Percentiles rank a stretch among this genome's conserved stretches.
phyloP scores from a whole-genome alignment of 2,797 vertebrate species.

The Hoplostethus atlanticus region DNA sequence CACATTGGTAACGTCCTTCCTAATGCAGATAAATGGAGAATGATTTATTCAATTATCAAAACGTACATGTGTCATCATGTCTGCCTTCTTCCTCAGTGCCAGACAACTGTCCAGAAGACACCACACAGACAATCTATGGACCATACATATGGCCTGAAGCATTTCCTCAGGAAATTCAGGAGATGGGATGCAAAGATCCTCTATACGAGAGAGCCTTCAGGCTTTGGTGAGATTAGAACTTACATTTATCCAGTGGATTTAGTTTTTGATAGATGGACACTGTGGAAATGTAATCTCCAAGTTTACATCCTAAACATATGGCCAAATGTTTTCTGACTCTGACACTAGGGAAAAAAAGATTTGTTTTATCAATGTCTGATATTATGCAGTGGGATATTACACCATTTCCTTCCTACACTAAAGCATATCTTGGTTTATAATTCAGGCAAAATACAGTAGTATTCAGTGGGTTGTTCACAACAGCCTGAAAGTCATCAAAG shows the following conservation, averaged over 20 bases:
- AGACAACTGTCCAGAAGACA: conserved; percentile 73
- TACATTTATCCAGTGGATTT: neutral
- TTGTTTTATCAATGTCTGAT: neutral
- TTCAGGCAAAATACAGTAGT: neutral
- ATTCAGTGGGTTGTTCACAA: conserved; percentile 7
- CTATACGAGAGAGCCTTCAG: conserved; percentile 59
- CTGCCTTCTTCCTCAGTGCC: conserved; percentile 67
- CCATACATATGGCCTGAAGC: conserved; percentile 76
- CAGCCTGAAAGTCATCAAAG: neutral
- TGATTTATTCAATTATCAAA: neutral
- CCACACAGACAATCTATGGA: conserved; percentile 68
- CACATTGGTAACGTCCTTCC: conserved; percentile 66
- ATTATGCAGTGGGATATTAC: neutral
- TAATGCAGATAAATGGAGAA: neutral
- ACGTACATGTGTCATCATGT: neutral
- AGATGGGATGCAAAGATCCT: conserved; percentile 67
- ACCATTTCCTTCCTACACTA: neutral
- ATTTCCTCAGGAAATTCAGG: conserved; percentile 63
- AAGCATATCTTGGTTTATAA: conserved; percentile 3
- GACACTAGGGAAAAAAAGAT: neutral
- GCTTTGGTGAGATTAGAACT: conserved; percentile 78
- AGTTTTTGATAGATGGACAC: conserved; percentile 1
- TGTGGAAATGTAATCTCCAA: neutral
- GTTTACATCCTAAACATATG: neutral
- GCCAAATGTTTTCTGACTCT: neutral